Evolutionary conservation across 2,797 vertebrate genomes (phyloP).

Genomic region (Nasua narica): DNA sequence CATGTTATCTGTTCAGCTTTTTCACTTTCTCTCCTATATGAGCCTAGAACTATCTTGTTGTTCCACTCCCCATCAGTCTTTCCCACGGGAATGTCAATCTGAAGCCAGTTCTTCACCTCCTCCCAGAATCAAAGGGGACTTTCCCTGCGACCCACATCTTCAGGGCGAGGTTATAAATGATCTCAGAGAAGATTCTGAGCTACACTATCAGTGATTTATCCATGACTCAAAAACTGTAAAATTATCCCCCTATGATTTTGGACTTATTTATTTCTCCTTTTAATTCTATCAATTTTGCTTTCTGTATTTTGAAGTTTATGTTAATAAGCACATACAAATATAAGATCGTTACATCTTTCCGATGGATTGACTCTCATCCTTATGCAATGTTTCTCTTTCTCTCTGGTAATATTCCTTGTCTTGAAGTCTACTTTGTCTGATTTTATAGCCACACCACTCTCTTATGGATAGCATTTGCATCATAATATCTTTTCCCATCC

Average conservation of each 20-base stretch:
- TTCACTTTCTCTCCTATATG: background rate
- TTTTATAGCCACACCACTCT: background rate
- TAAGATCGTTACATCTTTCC: slow-evolving; percentile 5
- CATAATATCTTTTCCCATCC: background rate
- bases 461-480: background rate
- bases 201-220: background rate
- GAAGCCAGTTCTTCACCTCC: background rate
- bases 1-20: background rate
- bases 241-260: background rate
- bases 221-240: background rate
- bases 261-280: background rate
- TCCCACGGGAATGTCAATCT: background rate
- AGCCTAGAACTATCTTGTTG: background rate
- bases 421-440: background rate
- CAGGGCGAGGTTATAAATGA: background rate
- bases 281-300: background rate
- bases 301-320: background rate
- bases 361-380: background rate
- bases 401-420: background rate
- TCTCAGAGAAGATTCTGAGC: background rate
- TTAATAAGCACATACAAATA: background rate
- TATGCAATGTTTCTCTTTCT: slow-evolving; percentile 7
- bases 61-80: background rate
- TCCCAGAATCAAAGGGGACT: background rate
- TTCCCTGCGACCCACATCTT: background rate